Evolutionary conservation across 2,113 vertebrate genomes (phyloP).

Genomic region (Chloropsis cyanopogon): DNA sequence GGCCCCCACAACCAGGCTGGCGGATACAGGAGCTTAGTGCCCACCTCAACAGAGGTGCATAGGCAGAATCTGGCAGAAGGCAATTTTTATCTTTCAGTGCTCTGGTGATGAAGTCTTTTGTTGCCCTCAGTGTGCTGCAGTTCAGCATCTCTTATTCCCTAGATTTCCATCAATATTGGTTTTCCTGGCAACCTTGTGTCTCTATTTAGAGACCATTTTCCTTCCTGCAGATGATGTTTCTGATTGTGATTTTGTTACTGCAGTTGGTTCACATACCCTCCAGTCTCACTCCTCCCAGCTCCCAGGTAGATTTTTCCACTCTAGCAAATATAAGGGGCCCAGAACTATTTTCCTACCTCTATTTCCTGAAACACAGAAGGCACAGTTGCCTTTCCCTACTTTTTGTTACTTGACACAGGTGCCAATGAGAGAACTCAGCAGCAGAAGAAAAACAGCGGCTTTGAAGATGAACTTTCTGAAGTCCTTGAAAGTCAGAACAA

Average conservation of each 20-base stretch:
- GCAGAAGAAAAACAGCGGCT: conserved; percentile 69
- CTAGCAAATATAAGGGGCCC: neutral
- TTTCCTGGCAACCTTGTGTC: neutral
- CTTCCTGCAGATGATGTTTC: neutral
- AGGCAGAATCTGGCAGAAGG: neutral
- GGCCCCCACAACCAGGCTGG: neutral
- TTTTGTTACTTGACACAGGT: conserved; percentile 66
- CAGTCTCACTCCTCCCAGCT: neutral
- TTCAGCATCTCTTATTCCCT: neutral
- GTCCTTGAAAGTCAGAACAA: conserved; percentile 62
- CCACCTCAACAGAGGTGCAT: neutral
- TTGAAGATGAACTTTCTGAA: conserved; percentile 67
- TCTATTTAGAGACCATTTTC: neutral
- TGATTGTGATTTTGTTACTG: neutral
- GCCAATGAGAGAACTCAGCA: conserved; percentile 74
- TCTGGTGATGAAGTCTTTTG: neutral
- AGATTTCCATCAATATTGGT: neutral
- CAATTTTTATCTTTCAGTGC: neutral
- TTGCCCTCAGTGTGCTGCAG: neutral
- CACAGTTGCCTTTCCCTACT: neutral
- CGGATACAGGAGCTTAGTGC: neutral
- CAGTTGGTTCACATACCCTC: neutral
- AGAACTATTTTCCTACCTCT: neutral
- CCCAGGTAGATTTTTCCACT: neutral
- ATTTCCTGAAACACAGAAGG: neutral